phyloP scores from a whole-genome alignment of 2,113 vertebrate genomes.

The Nothocercus nigrocapillus region DNA sequence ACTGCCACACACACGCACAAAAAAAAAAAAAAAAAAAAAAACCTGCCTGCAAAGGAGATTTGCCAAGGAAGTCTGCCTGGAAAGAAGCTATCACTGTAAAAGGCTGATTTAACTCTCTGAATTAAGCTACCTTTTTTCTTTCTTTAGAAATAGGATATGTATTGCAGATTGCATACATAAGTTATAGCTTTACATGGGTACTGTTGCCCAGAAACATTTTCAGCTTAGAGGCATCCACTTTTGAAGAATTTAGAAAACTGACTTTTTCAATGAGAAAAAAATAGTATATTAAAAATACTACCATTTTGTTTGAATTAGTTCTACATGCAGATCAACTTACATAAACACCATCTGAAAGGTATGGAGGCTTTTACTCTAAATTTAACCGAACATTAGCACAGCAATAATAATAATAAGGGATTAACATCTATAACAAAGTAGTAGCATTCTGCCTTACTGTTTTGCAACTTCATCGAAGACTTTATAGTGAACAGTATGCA shows the following conservation, averaged over 20 bases:
- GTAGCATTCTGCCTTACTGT: background rate
- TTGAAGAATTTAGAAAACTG: background rate
- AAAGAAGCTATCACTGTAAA: background rate
- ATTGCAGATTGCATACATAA: background rate
- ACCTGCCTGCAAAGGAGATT: background rate
- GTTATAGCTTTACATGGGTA: background rate
- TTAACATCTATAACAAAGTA: background rate
- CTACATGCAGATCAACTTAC: background rate
- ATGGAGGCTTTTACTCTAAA: background rate
- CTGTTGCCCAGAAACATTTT: background rate
- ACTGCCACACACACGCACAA: background rate
- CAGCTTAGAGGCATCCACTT: background rate
- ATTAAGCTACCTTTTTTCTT: background rate
- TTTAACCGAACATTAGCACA: background rate
- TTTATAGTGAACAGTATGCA: background rate
- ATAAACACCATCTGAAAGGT: background rate
- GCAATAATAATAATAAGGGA: background rate
- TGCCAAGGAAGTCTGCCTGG: background rate
- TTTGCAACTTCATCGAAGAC: background rate
- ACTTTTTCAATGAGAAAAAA: background rate
- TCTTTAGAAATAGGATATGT: background rate
- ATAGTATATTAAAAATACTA: background rate
- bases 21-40: background rate
- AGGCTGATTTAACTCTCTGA: background rate
- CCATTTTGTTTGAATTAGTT: background rate